A percentile compares a stretch with the other conserved stretches of the same genome.
Conservation (phyloP, 1,140 invertebrate species). For the Cotesia typhae region DNA sequence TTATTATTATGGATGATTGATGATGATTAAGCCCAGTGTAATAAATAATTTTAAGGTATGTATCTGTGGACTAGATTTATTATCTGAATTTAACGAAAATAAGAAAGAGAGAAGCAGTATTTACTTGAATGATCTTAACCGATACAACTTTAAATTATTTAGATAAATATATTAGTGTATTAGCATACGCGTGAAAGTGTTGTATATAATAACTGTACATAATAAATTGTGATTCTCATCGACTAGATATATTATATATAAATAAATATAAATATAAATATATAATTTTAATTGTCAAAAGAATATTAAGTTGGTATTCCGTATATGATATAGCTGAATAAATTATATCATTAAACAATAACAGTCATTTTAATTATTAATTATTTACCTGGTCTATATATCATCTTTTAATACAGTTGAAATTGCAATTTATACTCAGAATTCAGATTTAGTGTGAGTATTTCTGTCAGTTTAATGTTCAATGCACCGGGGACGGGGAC, state of each 20-base stretch:
- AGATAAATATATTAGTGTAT: background rate
- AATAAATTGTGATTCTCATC: conserved; percentile 64
- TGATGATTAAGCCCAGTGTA: conserved; percentile 52
- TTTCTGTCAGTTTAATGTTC: background rate
- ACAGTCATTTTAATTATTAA: background rate
- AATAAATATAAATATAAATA: too few relatives aligned
- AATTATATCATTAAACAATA: conserved; percentile 35
- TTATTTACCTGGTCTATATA: conserved; percentile 22
- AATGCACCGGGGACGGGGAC: too few relatives aligned
- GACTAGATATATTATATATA: conserved; percentile 44
- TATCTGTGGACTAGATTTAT: conserved; percentile 26
- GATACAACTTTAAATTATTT: conserved; percentile 23
- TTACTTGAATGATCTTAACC: conserved; percentile 44
- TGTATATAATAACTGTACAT: conserved; percentile 57
- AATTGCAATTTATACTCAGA: too few relatives aligned
- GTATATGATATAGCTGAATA: conserved; percentile 29
- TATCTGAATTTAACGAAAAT: background rate
- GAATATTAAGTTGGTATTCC: conserved; percentile 45
- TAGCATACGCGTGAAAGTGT: conserved; percentile 7
- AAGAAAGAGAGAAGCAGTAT: conserved; percentile 52
- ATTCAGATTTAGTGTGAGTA: too few relatives aligned
- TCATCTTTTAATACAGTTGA: background rate
- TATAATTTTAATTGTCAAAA: conserved; percentile 53
- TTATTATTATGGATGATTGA: conserved; percentile 7
- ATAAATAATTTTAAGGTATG: conserved; percentile 39